phyloP scores from a whole-genome alignment of 2,888 invertebrate species.

The Thymelicus lineola region DNA sequence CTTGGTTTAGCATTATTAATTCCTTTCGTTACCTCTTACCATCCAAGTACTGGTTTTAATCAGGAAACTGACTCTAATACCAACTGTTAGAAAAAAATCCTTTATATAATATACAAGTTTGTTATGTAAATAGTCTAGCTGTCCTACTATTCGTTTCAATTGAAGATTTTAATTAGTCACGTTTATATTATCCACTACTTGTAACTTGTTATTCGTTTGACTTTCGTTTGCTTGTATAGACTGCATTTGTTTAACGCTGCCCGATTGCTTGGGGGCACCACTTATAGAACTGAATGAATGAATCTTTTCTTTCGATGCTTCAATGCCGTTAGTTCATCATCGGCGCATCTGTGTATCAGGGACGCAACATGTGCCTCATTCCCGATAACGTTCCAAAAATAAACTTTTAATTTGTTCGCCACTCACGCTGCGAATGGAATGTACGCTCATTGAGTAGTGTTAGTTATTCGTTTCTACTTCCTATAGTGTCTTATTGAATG shows the following conservation, averaged over 20 bases:
- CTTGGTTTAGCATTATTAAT: neutral
- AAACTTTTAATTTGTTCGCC: constrained; percentile 69
- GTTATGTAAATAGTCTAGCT: constrained; percentile 42
- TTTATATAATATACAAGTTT: constrained; percentile 48
- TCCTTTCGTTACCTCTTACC: neutral
- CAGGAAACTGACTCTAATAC: constrained; percentile 9
- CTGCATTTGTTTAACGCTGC: constrained; percentile 9
- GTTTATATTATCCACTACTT: constrained; percentile 1
- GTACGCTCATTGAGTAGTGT: constrained; percentile 60
- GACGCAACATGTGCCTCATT: constrained; percentile 60
- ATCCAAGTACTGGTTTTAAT: constrained; percentile 15
- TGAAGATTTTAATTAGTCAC: constrained; percentile 11
- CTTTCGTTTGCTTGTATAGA: constrained; percentile 2
- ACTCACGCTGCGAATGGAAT: constrained; percentile 64
- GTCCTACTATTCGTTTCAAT: constrained; percentile 5
- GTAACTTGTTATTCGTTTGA: neutral
- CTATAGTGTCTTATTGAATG: constrained; percentile 65
- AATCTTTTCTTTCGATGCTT: constrained; percentile 49
- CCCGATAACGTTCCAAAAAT: constrained; percentile 71
- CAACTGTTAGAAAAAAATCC: constrained; percentile 15
- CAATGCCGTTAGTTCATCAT: constrained; percentile 53
- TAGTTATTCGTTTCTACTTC: constrained; percentile 56
- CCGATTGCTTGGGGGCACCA: constrained; percentile 1
- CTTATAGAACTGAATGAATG: constrained; percentile 22
- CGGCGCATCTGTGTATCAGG: constrained; percentile 62